Evolutionary conservation across 1,140 invertebrate genomes (phyloP), one percentile per base, ranked within the genome.

Genomic region (Rhyacophila brunnea): DNA sequence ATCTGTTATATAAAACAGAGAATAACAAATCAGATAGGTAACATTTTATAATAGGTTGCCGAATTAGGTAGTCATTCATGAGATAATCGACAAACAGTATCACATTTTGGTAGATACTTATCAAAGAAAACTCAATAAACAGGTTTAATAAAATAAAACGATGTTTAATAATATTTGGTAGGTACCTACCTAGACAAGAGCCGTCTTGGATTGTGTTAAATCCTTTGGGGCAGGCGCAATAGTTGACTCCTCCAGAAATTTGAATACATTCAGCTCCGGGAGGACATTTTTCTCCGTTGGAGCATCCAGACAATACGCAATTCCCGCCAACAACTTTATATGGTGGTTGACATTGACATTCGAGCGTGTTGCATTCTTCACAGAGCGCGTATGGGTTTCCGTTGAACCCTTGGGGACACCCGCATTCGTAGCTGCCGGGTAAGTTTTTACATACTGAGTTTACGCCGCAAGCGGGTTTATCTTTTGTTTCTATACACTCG

Each of bases 401-500:
- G 67, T 89, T 89, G 68, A 89, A 93, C 6, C 90, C 90, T 28
- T 85, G 76, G 0, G 92, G 90, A 69, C 93, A 96, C 66, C 91
- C 89, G 68, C 93, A 96, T 74, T 94, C 92, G 69, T 95, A 96
- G 68, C 91, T 93, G n/a, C 93, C 93, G 0, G 92, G 92, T 36
- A 95, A 74, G 75, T 96, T 96, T 74, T 93, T 94, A 70, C 93
- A 96, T 40, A 94, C 84, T 1, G 92, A 91, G 72, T 93, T 92
- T 4, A 89, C 70, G 0, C 92, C 93, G 74, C 93, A 96, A 2
- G 88, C 84, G 0, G 86, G 83, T 60, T 88, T 89, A 7, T 86
- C 86, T 34, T 82, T 73, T 0, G 83, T 77, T 67, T 88, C 85
- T 1, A 85, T 81, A 66, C 94, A 96, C 75, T 97, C 94, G 70